phyloP scores from a whole-genome alignment of 2,888 invertebrate species.

The Auanema sp. region DNA sequence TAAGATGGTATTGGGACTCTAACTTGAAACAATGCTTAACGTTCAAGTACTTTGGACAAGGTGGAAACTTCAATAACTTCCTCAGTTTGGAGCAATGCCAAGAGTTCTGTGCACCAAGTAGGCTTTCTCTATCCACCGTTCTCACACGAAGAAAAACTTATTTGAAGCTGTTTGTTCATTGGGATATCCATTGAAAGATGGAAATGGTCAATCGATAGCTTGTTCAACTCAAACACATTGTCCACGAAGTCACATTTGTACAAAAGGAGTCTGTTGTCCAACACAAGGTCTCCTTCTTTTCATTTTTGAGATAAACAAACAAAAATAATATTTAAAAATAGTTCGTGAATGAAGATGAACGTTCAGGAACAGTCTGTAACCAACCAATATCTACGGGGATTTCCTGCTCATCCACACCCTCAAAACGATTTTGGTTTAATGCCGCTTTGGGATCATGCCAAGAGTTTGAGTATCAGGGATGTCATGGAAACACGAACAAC shows the following conservation, averaged over 20 bases:
- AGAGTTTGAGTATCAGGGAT: slow-evolving; percentile 39
- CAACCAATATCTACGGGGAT: slow-evolving; percentile 33
- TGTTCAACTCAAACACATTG: slow-evolving; percentile 46
- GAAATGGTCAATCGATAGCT: slow-evolving; percentile 25
- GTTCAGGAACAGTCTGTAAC: slow-evolving; percentile 44
- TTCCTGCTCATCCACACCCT: slow-evolving; percentile 12
- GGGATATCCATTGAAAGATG: slow-evolving; percentile 35
- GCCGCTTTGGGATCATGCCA: slow-evolving; percentile 38
- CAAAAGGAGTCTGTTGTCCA: slow-evolving; percentile 51
- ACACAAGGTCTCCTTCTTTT: slow-evolving; percentile 28
- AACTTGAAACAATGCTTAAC: slow-evolving; percentile 34
- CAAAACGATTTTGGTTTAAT: slow-evolving; percentile 37
- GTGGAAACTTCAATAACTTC: slow-evolving; percentile 61
- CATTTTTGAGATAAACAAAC: background rate
- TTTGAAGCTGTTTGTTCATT: slow-evolving; percentile 25
- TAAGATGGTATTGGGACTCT: slow-evolving; percentile 47
- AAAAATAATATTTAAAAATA: background rate
- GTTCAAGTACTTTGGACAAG: slow-evolving; percentile 56
- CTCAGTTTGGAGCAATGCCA: slow-evolving; percentile 41
- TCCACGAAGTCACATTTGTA: slow-evolving; percentile 48
- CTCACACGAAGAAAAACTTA: background rate
- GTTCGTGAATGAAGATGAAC: background rate
- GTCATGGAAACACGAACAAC: slow-evolving; percentile 49
- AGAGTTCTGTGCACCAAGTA: slow-evolving; percentile 42
- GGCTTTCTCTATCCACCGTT: background rate